phyloP scores from a whole-genome alignment of 2,888 invertebrate genomes.

The Drosophila mulleri region DNA sequence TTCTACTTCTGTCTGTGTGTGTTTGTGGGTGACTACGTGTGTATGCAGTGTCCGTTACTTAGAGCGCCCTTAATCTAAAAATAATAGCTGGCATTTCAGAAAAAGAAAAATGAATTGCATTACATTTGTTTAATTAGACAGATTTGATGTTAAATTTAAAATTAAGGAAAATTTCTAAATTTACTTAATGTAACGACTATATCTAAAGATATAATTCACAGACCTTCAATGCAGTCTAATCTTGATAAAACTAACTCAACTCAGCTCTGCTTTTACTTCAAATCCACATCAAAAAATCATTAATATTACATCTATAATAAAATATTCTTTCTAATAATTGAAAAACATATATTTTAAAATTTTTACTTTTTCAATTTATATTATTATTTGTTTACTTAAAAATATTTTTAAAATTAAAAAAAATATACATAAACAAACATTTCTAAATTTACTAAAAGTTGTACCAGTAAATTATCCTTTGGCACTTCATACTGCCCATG shows the following conservation, averaged over 20 bases:
- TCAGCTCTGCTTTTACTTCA: not conserved
- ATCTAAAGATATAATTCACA: no score
- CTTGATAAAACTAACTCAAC: not conserved
- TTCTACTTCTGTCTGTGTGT: not conserved
- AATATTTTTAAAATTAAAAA: not conserved
- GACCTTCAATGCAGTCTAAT: no score
- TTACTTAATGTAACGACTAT: no score
- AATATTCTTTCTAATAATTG: not conserved
- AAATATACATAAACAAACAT: not conserved
- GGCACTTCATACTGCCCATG: not conserved
- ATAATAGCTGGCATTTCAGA: constrained; percentile 6
- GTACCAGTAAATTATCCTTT: not conserved
- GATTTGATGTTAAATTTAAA: not conserved
- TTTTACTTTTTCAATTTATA: not conserved
- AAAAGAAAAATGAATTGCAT: not conserved
- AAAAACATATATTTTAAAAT: not conserved
- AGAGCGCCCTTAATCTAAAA: constrained; percentile 7
- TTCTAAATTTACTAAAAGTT: not conserved
- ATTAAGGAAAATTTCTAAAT: not conserved
- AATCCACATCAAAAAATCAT: not conserved
- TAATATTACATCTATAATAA: not conserved
- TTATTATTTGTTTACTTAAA: no score
- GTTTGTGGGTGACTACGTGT: not conserved
- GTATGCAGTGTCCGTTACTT: not conserved
- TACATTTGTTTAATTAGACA: not conserved